Conservation (phyloP, 2,797 vertebrate species). For the Spondyliosoma cantharus region DNA sequence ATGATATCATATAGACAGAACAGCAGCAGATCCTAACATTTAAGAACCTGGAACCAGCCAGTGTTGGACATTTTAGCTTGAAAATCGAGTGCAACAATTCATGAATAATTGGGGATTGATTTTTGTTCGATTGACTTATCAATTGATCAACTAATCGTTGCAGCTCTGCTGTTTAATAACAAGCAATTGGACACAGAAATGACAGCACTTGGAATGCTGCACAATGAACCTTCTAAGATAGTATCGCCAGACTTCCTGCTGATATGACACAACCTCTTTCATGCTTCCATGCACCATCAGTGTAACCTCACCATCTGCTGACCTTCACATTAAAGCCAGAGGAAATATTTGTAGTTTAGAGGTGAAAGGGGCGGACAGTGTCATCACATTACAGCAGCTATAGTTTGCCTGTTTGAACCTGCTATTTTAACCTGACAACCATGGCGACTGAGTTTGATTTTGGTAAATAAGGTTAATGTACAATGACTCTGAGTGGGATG, state of each 20-base stretch:
- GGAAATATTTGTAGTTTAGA: constrained; percentile 38
- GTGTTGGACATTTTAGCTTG: no score
- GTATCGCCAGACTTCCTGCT: constrained; percentile 21
- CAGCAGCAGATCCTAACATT: no score
- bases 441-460: constrained; percentile 21
- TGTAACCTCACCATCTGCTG: constrained; percentile 58
- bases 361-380: constrained; percentile 33
- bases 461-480: neutral
- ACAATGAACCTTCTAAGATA: neutral
- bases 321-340: constrained; percentile 52
- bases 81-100: no score
- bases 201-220: neutral
- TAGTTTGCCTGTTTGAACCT: constrained; percentile 11
- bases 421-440: constrained; percentile 14
- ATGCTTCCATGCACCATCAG: constrained; percentile 17
- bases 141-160: no score
- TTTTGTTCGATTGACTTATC: no score
- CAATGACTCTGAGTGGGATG: neutral
- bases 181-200: neutral
- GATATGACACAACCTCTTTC: constrained; percentile 17
- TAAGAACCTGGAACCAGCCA: no score
- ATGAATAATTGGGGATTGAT: no score
- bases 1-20: no score
- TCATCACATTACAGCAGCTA: constrained; percentile 12
- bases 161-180: neutral